phyloP scores from a whole-genome alignment of 1,140 invertebrate species.

The Ooceraea biroi region DNA sequence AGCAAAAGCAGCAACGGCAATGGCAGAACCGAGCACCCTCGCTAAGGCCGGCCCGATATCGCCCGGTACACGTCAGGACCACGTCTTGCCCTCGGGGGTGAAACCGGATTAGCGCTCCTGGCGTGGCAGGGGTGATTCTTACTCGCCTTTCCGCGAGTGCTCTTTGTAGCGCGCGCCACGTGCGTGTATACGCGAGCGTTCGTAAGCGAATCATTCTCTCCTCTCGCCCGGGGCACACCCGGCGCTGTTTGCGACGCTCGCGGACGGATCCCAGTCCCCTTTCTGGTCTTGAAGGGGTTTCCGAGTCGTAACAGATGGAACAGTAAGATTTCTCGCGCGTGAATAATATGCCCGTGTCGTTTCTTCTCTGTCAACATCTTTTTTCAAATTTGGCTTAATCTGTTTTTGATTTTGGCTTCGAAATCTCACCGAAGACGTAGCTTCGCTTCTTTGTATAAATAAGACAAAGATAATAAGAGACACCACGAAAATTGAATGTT shows the following conservation, averaged over 20 bases:
- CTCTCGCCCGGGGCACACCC: neutral
- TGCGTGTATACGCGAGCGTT: constrained; percentile 27
- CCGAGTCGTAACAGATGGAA: constrained; percentile 1
- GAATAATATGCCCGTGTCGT: neutral
- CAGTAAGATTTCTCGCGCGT: constrained; percentile 18
- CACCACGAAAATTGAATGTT: neutral
- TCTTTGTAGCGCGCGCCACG: constrained; percentile 71
- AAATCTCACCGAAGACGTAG: neutral
- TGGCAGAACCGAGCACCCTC: constrained; percentile 57
- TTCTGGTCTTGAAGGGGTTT: constrained; percentile 24
- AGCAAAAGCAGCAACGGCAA: neutral
- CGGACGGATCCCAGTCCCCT: neutral
- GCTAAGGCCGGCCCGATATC: constrained; percentile 34
- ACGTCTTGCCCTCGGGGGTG: constrained; percentile 77
- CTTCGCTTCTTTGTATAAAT: too few species aligned
- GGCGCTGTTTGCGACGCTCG: constrained; percentile 14
- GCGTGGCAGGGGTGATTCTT: constrained; percentile 78
- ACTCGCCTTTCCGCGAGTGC: constrained; percentile 69
- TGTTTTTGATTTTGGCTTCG: neutral
- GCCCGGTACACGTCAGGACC: constrained; percentile 78
- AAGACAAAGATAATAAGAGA: too few species aligned
- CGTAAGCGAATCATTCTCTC: neutral
- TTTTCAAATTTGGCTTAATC: neutral
- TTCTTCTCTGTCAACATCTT: neutral
- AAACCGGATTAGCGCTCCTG: constrained; percentile 82